Conservation (phyloP, 2,888 invertebrate species). For the Lepidonotus clava region DNA sequence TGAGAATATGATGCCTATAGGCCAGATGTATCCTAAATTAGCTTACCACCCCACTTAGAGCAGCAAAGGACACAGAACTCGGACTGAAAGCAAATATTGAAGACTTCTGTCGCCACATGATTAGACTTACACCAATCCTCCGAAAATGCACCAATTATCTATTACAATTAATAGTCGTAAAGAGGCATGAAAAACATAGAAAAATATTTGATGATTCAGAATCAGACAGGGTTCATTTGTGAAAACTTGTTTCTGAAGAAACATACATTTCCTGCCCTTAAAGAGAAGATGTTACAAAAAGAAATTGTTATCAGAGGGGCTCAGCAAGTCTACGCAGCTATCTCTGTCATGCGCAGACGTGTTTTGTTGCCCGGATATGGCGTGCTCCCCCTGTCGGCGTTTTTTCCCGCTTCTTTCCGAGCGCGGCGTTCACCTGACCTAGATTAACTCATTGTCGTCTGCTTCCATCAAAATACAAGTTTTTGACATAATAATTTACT, state of each 20-base stretch:
- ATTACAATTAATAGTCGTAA: too few relatives aligned
- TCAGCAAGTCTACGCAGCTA: background rate
- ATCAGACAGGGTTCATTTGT: too few relatives aligned
- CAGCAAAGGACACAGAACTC: background rate
- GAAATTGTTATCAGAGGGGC: background rate
- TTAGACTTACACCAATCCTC: background rate
- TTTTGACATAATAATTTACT: too few relatives aligned
- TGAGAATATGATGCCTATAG: too few relatives aligned
- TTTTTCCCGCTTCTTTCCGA: background rate
- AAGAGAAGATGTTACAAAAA: background rate
- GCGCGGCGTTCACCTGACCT: constrained; percentile 28
- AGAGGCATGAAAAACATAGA: too few relatives aligned
- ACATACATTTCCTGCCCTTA: background rate
- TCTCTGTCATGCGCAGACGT: constrained; percentile 26
- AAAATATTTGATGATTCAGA: too few relatives aligned
- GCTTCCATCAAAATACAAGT: background rate
- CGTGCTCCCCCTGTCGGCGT: constrained; percentile 11
- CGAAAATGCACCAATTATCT: too few relatives aligned
- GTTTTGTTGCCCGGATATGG: constrained; percentile 9
- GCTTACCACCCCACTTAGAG: background rate
- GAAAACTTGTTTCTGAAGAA: too few relatives aligned
- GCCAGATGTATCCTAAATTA: too few relatives aligned
- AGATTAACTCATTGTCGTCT: constrained; percentile 14
- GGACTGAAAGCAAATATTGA: background rate
- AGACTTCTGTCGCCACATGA: background rate